Evolutionary conservation across 92 coral and sea anemone species (phyloP).

Genomic region (Siderastrea siderea): DNA sequence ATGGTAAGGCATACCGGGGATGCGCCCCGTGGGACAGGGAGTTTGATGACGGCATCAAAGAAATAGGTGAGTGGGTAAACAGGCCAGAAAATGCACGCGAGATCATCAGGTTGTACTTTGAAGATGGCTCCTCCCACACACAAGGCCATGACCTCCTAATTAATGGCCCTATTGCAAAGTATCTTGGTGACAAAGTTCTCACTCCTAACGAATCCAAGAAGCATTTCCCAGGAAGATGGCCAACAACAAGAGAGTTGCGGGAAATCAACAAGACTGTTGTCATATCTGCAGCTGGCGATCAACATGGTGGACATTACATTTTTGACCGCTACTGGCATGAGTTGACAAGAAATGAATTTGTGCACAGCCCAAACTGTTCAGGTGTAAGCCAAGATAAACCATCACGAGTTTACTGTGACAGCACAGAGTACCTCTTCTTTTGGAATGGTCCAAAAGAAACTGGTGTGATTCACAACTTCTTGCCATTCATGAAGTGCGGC

Average conservation of each 20-base stretch:
- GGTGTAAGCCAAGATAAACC: conserved; percentile 41
- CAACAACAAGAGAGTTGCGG: conserved; percentile 72
- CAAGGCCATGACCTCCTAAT: conserved; percentile 81
- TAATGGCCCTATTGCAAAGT: conserved; percentile 80
- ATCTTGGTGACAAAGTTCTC: conserved; percentile 80
- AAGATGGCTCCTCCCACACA: conserved; percentile 83
- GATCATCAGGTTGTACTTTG: conserved; percentile 86
- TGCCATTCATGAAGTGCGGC: conserved; percentile 81
- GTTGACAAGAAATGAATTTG: conserved; percentile 66
- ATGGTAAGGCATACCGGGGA: conserved; percentile 74
- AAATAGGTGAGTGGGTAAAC: conserved; percentile 87
- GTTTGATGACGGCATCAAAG: conserved; percentile 84
- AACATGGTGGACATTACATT: conserved; percentile 78
- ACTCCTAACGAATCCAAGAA: conserved; percentile 77
- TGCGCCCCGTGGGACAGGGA: conserved; percentile 93
- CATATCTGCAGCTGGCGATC: conserved; percentile 64
- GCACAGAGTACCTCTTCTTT: conserved; percentile 86
- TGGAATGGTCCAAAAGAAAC: conserved; percentile 89
- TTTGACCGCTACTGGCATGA: conserved; percentile 79
- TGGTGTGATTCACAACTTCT: conserved; percentile 78
- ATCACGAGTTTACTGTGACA: conserved; percentile 84
- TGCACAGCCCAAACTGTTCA: conserved; percentile 66
- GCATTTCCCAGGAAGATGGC: conserved; percentile 83
- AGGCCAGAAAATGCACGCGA: conserved; percentile 75
- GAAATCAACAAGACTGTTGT: conserved; percentile 77